These are phyloP conservation scores for Pyrrhura leucotis DNA, from an alignment of 2,797 vertebrate species.

Conservation along the genomic window DNA sequence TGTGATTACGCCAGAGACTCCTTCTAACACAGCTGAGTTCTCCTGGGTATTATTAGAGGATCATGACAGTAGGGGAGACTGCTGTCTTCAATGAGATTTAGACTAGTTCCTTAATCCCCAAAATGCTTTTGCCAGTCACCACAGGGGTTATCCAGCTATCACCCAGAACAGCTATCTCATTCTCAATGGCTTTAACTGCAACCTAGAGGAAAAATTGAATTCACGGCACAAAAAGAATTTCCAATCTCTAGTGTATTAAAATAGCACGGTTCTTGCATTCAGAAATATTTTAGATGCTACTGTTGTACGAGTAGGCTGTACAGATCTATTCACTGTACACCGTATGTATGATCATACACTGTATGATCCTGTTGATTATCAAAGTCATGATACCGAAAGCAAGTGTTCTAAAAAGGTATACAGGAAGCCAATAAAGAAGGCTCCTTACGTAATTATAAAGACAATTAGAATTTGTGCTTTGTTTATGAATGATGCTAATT, in stretches of 20 bases:
- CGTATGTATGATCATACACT: neutral
- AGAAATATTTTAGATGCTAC: neutral
- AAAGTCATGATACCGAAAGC: neutral
- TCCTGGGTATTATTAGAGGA: neutral
- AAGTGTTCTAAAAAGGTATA: neutral
- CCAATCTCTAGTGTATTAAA: neutral
- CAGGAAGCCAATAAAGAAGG: neutral
- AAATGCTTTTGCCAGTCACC: neutral
- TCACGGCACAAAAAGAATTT: neutral
- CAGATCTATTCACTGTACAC: neutral
- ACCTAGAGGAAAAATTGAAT: neutral
- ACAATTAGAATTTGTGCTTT: neutral
- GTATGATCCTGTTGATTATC: neutral
- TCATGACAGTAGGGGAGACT: neutral
- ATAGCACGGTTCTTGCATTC: neutral
- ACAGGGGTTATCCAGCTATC: neutral
- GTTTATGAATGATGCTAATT: neutral
- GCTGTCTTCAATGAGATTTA: constrained; percentile 25
- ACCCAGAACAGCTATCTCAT: neutral
- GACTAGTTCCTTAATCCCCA: neutral
- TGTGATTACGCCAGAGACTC: neutral
- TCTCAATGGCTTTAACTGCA: neutral
- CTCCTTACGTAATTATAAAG: neutral
- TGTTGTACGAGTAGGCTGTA: neutral
- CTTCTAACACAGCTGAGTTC: neutral